Base-by-base conservation (phyloP, 1,140 invertebrate genomes). In the Euwallacea similis region DNA sequence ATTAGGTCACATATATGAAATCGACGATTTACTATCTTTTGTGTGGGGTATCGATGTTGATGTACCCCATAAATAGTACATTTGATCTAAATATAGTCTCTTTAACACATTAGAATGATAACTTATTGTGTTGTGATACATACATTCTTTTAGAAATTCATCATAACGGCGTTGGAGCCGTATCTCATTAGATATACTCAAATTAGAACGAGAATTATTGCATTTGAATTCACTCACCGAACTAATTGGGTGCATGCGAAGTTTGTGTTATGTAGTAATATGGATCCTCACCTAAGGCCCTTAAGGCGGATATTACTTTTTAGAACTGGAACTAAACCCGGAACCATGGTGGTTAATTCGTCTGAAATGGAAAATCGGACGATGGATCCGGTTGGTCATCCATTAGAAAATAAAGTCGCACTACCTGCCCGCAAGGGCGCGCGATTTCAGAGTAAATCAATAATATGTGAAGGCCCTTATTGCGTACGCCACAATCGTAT, bases 361-460 rank as follows among this genome's bases (percentile, higher is more conserved):
- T 10, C 21, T 43, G 15, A 61, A 42, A 61, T 61, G n/a, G 11
- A 42, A 42, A 41, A n/a, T 43, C 42, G 3, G 59, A 61, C 42
- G 33, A 10, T 41, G 21, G 59, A 58, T 42, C 42, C 4, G 33
- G 16, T 43, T 43, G 10, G 47, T 41, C 21, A 10, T 43, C 42
- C 11, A 42, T 61, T 61, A n/a, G 59, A 61, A 61, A 61, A 61
- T 41, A 13, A 43, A 10, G 42, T 21, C 11, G 33, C n/a, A 7
- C 42, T 43, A 61, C 59, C 59, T 61, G 59, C 8, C 59, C 59
- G 41, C 42, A 8, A 61, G 59, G 42, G 59, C 21, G 42, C 59
- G 59, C 59, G 15, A 11, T 41, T 21, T 10, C 54, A 56, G 54
- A 8, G 10, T 21, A 56, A 56, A 56, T 56, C 54, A 56, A 56